Conservation (phyloP, 1,140 invertebrate genomes). For the Nylanderia fulva region DNA sequence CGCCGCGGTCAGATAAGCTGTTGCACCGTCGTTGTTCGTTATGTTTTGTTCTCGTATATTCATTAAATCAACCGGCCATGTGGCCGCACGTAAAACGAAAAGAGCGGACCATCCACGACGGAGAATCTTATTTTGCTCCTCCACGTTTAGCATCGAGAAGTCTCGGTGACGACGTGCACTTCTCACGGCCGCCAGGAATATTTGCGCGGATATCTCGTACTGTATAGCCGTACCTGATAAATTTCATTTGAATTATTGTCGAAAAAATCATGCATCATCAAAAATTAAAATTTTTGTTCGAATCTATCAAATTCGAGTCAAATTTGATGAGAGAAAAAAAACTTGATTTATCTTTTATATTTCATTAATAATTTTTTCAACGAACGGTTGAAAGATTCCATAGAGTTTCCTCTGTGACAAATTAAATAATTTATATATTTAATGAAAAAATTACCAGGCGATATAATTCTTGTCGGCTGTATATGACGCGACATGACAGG, state of each 20-base stretch:
- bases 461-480: constrained; percentile 65
- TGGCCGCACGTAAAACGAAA: constrained; percentile 87
- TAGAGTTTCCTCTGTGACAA: background rate
- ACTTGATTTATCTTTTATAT: background rate
- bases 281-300: background rate
- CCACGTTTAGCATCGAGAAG: constrained; percentile 83
- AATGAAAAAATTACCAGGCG: constrained; percentile 69
- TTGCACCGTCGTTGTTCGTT: constrained; percentile 41
- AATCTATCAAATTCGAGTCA: background rate
- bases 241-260: background rate
- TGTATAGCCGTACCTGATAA: constrained; percentile 78
- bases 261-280: background rate
- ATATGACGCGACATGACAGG: constrained; percentile 1
- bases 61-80: constrained; percentile 87
- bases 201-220: constrained; percentile 86
- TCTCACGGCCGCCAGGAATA: constrained; percentile 86
- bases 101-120: constrained; percentile 87
- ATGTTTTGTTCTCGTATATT: constrained; percentile 71
- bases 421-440: background rate
- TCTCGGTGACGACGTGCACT: constrained; percentile 86
- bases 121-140: constrained; percentile 87
- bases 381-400: background rate
- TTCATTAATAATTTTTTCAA: constrained; percentile 16
- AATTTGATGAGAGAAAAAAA: background rate
- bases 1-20: constrained; percentile 72